Evolutionary conservation across 1,140 invertebrate species (phyloP), one percentile per base, ranked within the genome.

Genomic region (Bombus difficillimus): DNA sequence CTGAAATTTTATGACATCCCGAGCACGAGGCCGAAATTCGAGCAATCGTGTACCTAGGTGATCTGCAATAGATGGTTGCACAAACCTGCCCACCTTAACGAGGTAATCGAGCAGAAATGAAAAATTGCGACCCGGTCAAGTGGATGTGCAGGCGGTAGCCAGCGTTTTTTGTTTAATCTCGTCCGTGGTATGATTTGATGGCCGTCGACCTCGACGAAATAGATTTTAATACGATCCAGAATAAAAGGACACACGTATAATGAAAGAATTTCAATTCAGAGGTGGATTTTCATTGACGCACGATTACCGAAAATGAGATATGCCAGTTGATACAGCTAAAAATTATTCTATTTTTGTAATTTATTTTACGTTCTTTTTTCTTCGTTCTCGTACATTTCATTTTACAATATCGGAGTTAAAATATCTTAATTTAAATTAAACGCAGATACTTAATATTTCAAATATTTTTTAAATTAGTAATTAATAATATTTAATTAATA

Each of bases 71-170:
- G 53, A 80, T 41, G 53, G 43, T 62, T 32, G 22, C 41, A 10
- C 28, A 32, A 72, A 62, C 32, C n/a, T 12, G 25, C 47, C 37
- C 71, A 47, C 28, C 64, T 72, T n/a, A 4, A 22, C n/a, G 10
- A 32, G 25, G 47, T 69, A 80, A 85, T 85, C 76, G 57, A 73
- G 75, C 41, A 85, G 77, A 80, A 85, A 64, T 80, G 68, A 80
- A 72, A 80, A 62, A 80, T 80, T 64, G 69, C 32, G 3, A 32
- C 28, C 12, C 8, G 47, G 15, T 41, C 57, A 47, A 71, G 68
- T 78, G 71, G 39, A 32, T 2, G 8, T 22, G 10, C 57, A 12
- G 39, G 28, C 18, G 2, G 25, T 25, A n/a, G 62, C 25, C 13
- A 32, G 5, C 25, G 25, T n/a, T n/a, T n/a, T 62, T 62, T 78